A percentile compares a stretch with the other conserved stretches of the same genome.
Evolutionary conservation across 2,797 vertebrate genomes (phyloP).

Genomic region (Dryobates pubescens): DNA sequence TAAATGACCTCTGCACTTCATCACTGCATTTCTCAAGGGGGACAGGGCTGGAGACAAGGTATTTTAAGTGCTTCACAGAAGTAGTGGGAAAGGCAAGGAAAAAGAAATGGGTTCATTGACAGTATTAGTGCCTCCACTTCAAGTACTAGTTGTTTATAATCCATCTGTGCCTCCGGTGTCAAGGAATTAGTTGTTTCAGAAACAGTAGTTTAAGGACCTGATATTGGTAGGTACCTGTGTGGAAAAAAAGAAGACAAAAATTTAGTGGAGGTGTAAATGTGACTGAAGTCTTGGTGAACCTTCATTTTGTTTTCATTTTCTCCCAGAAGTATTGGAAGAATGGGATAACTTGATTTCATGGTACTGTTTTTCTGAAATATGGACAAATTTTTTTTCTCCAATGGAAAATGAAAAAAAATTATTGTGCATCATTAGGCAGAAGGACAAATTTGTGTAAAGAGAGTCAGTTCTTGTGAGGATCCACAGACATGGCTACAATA

Average conservation of each 20-base stretch:
- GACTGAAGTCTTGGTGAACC: background rate
- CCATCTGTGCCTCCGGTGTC: background rate
- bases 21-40: background rate
- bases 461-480: background rate
- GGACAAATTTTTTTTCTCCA: background rate
- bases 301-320: background rate
- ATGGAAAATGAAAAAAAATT: background rate
- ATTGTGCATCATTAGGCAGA: background rate
- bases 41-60: background rate
- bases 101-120: background rate
- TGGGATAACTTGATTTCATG: background rate
- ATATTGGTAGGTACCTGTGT: background rate
- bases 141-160: constrained; percentile 43
- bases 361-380: background rate
- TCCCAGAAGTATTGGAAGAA: background rate
- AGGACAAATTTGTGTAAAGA: background rate
- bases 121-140: constrained; percentile 16
- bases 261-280: background rate
- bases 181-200: constrained; percentile 33
- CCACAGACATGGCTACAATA: fast-evolving
- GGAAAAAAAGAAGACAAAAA: background rate
- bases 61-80: background rate
- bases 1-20: constrained; percentile 8
- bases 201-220: background rate
- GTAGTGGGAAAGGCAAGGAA: constrained; percentile 1